Base-by-base conservation (phyloP, 2,888 invertebrate species). In the Thyatira batis region DNA sequence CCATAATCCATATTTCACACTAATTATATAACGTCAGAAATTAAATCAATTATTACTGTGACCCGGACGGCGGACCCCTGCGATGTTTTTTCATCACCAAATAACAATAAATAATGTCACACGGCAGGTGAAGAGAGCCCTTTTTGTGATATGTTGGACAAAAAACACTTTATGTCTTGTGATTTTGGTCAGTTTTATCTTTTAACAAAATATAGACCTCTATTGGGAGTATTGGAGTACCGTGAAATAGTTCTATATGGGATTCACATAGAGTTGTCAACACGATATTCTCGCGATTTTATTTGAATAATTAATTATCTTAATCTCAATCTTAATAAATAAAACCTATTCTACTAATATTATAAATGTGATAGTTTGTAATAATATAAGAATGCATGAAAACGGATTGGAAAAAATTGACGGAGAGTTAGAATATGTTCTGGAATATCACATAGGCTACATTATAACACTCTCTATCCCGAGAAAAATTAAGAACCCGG, bases 111-210 rank as follows among this genome's bases (percentile, higher is more conserved):
- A 90, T 90, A 84, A 88, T 76, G 81, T 69, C 63, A 56, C 71
- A 2, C 74, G 74, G 84, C 90, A 91, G 89, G 91, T 90, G 90
- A 88, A 69, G 90, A 90, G 72, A 85, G 83, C 68, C 64, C 66
- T 78, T 73, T 80, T 71, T 69, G 76, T 65, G 64, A 67, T 68
- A 63, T 63, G 55, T 55, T 55, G 60, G 62, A 67, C 73, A 84
- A 89, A 90, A 89, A 88, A 83, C 63, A 81, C 75, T 87, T 87
- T 85, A 86, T 84, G 81, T 83, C 82, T 81, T 87, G 87, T 89
- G 89, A 89, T 85, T 83, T 80, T 83, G 90, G 91, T 87, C 85
- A 87, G 69, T 77, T 80, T 85, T 88, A 89, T 89, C 89, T 87
- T 80, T 81, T 76, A 77, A 89, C 88, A 89, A 85, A 88, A 86